Evolutionary conservation across 2,888 invertebrate species (phyloP), one percentile per base, ranked within the genome.

Genomic region (Stenoptilia bipunctidactyla): DNA sequence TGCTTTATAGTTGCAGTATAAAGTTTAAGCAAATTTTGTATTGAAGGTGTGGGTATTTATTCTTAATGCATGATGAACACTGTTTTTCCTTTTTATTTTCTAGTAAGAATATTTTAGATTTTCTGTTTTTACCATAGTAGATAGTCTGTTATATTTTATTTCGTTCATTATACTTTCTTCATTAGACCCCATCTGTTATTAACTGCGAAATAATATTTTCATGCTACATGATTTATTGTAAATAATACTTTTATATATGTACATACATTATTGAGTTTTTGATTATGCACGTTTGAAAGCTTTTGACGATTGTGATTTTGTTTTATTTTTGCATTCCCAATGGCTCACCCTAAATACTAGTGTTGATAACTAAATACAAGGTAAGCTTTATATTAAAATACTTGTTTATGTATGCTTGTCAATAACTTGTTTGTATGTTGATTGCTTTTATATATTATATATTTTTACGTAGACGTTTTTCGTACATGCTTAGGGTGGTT

Each of bases 271-370:
- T 27, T 27, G 27, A 20, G 38, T 37, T 44, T 44, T 50, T 52
- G 45, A 54, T 44, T 51, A 47, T 77, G 82, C 82, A 83, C 82
- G 83, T 83, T 80, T 83, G 83, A 83, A 83, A 82, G 83, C 83
- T 82, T 83, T 80, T 79, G 67, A 79, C 77, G 82, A 82, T 82
- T 83, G 83, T 82, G 83, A 82, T 79, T 75, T 72, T 76, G 71
- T 77, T 80, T 83, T 80, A 76, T 73, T 79, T 80, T 66, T 56
- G 56, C 56, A 51, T 53, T 52, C 48, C 20, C 20, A 8, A 20
- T 51, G 56, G 58, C 56, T 47, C 53, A 53, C 55, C 57, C 55
- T 59, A 55, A 61, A n/a, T n/a, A 30, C n/a, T 12, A n/a, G 30
- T 30, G 30, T 30, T 30, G 9, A 30, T 9, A n/a, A 30, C 30